Evolutionary conservation across 2,113 vertebrate species (phyloP).

Genomic region (Boleophthalmus pectinirostris): DNA sequence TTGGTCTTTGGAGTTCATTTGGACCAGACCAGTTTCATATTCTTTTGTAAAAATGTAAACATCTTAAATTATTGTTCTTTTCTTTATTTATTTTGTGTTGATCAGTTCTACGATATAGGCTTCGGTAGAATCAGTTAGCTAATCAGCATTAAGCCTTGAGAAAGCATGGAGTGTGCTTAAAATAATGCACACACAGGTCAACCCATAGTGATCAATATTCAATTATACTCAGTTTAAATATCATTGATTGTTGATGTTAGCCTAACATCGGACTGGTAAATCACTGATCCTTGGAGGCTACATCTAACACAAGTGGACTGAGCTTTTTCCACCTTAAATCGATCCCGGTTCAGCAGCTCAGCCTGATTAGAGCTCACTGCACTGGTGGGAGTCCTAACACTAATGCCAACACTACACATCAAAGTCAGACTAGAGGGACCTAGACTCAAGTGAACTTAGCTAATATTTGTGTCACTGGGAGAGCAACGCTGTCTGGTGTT

Average conservation of each 20-base stretch:
- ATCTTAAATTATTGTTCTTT: slow-evolving; percentile 74
- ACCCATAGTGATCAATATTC: slow-evolving; percentile 40
- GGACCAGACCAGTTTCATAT: slow-evolving; percentile 36
- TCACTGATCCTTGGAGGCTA: slow-evolving; percentile 23
- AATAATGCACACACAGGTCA: slow-evolving; percentile 9
- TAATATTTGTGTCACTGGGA: neutral
- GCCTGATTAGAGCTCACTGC: neutral
- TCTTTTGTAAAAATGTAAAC: slow-evolving; percentile 71
- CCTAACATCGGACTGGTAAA: slow-evolving; percentile 15
- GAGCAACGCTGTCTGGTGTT: neutral
- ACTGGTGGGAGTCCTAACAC: neutral
- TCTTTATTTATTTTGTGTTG: slow-evolving; percentile 52
- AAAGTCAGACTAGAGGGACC: neutral
- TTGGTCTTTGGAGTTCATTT: slow-evolving; percentile 26
- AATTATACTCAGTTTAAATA: slow-evolving; percentile 38
- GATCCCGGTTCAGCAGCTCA: slow-evolving; percentile 14
- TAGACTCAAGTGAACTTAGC: slow-evolving; percentile 6
- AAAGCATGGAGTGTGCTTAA: slow-evolving; percentile 11
- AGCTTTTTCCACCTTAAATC: slow-evolving; percentile 26
- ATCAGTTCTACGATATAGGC: slow-evolving; percentile 13
- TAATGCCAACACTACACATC: neutral
- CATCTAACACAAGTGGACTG: slow-evolving; percentile 11
- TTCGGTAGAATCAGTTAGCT: neutral
- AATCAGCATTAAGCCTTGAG: neutral
- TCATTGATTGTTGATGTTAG: slow-evolving; percentile 24